Conservation (phyloP, 2,113 vertebrate genomes). For the Erinaceus europaeus region DNA sequence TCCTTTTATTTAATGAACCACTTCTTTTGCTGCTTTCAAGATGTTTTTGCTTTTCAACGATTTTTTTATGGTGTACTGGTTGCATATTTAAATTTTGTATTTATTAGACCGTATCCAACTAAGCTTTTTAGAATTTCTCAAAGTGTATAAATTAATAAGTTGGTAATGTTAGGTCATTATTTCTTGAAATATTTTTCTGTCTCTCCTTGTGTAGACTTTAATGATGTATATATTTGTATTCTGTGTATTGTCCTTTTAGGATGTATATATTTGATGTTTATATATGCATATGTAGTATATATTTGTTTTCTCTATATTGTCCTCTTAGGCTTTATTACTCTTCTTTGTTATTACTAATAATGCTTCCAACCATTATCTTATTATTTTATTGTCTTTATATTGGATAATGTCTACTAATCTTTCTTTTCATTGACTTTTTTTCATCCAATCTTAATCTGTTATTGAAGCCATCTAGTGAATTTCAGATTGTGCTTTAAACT, state of each 20-base stretch:
- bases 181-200: background rate
- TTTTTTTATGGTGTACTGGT: background rate
- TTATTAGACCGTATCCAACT: background rate
- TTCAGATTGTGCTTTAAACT: background rate
- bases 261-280: too few species aligned
- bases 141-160: background rate
- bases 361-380: too few species aligned
- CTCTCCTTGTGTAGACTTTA: too few species aligned
- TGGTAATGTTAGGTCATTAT: background rate
- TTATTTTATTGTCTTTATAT: background rate
- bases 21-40: background rate
- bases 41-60: background rate
- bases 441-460: background rate
- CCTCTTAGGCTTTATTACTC: background rate
- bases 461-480: background rate
- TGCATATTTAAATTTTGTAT: background rate
- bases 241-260: background rate
- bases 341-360: background rate
- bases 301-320: background rate
- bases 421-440: background rate
- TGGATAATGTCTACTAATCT: background rate
- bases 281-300: too few species aligned
- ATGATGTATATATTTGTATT: too few species aligned
- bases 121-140: background rate
- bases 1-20: background rate